Evolutionary conservation across 2,113 vertebrate genomes (phyloP).

Genomic region (Collichthys lucidus): DNA sequence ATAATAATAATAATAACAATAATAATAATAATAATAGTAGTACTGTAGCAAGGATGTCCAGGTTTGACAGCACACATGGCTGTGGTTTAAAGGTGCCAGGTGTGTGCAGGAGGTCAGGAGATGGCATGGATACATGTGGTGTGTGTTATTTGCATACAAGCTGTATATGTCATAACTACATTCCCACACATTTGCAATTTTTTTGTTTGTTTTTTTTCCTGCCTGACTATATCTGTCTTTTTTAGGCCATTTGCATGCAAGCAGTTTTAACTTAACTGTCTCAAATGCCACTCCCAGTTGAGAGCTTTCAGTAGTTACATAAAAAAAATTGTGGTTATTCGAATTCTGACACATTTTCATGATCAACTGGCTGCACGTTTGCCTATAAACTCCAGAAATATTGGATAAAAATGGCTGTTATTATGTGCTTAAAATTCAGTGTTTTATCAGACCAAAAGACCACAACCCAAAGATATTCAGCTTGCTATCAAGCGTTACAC

Average conservation of each 20-base stretch:
- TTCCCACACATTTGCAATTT: slow-evolving; percentile 24
- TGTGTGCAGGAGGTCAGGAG: background rate
- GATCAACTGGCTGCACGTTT: background rate
- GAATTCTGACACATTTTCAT: too few species aligned
- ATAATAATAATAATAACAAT: too few species aligned
- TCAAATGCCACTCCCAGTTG: too few species aligned
- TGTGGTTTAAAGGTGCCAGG: slow-evolving; percentile 24
- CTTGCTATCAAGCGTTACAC: too few species aligned
- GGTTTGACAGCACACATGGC: slow-evolving; percentile 4
- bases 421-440: background rate
- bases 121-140: background rate
- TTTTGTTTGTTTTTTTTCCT: background rate
- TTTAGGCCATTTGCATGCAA: background rate
- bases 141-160: slow-evolving; percentile 17
- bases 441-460: background rate
- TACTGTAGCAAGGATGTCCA: slow-evolving; percentile 1
- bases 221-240: background rate
- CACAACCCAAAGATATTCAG: background rate
- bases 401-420: background rate
- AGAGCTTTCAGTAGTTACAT: background rate
- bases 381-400: background rate
- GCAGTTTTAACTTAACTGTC: background rate
- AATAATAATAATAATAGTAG: background rate
- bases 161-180: background rate
- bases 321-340: too few species aligned